These are phyloP conservation scores for Montipora cactus DNA, from an alignment of 64 coral and sea anemone genomes.

Conservation along the genomic window DNA sequence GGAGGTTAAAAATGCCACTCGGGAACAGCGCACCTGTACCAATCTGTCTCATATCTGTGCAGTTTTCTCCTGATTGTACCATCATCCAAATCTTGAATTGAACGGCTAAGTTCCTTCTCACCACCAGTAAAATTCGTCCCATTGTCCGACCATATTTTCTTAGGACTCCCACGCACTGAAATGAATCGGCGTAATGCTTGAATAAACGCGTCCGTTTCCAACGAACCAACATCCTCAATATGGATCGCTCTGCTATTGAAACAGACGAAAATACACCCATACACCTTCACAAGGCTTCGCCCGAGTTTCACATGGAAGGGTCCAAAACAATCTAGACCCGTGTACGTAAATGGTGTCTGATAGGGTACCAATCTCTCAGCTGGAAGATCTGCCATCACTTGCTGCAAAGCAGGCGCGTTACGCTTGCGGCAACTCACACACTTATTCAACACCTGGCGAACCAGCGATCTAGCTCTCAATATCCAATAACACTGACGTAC, in stretches of 20 bases:
- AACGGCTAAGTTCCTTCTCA: slow-evolving; percentile 7
- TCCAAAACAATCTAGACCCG: slow-evolving; percentile 48
- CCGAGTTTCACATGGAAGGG: slow-evolving; percentile 50
- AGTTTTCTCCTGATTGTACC: slow-evolving; percentile 22
- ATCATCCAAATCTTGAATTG: slow-evolving; percentile 22
- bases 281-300: slow-evolving; percentile 21
- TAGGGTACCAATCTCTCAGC: slow-evolving; percentile 49
- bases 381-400: slow-evolving; percentile 59
- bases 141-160: slow-evolving; percentile 45
- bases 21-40: slow-evolving; percentile 6
- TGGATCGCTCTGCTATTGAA: slow-evolving; percentile 46
- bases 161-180: slow-evolving; percentile 13
- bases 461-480: slow-evolving; percentile 23
- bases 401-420: background rate
- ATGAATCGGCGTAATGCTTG: slow-evolving; percentile 32
- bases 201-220: slow-evolving; percentile 49
- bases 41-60: slow-evolving; percentile 28
- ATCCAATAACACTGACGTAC: slow-evolving; percentile 51
- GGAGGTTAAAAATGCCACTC: slow-evolving; percentile 66
- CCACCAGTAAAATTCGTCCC: slow-evolving; percentile 46
- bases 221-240: slow-evolving; percentile 57
- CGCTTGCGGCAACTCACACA: slow-evolving; percentile 52
- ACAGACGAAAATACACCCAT: slow-evolving; percentile 58
- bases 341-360: slow-evolving; percentile 49
- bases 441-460: background rate